These are phyloP conservation scores for Drosophila paucipuncta DNA, from an alignment of 2,888 invertebrate species.

Conservation along the genomic window DNA sequence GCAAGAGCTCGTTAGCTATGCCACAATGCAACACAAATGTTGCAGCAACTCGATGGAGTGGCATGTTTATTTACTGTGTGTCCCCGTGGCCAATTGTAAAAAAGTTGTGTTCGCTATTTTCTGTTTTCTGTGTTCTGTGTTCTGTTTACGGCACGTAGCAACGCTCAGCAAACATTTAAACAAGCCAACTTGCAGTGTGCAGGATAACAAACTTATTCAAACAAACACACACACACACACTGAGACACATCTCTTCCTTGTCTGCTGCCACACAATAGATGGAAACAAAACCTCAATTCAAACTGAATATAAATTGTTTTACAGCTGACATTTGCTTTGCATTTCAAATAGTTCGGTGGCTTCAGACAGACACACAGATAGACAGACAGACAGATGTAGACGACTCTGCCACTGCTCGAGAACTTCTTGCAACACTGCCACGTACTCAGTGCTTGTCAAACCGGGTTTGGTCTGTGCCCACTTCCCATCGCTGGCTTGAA, in stretches of 20 bases:
- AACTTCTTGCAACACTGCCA: slow-evolving; percentile 16
- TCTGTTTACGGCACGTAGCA: slow-evolving; percentile 75
- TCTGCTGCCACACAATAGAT: slow-evolving; percentile 60
- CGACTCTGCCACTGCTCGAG: not conserved
- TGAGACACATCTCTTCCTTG: slow-evolving; percentile 23
- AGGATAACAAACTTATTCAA: slow-evolving; percentile 59
- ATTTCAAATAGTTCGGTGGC: slow-evolving; percentile 70
- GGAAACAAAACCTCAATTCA: slow-evolving; percentile 79
- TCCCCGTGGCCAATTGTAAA: slow-evolving; percentile 60
- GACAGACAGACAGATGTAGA: slow-evolving; percentile 32
- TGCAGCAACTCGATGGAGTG: slow-evolving; percentile 49
- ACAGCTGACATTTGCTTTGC: slow-evolving; percentile 80
- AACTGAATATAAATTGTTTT: slow-evolving; percentile 82
- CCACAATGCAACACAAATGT: slow-evolving; percentile 32
- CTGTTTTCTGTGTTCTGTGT: slow-evolving; percentile 50
- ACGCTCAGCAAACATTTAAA: slow-evolving; percentile 78
- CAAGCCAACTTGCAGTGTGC: slow-evolving; percentile 69
- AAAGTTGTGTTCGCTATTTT: slow-evolving; percentile 44
- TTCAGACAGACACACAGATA: slow-evolving; percentile 24
- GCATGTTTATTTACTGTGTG: slow-evolving; percentile 67
- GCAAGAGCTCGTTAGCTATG: slow-evolving; percentile 51
- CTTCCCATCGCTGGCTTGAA: slow-evolving; percentile 55
- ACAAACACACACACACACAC: slow-evolving; percentile 26
- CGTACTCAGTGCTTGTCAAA: slow-evolving; percentile 31
- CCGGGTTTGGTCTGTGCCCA: not conserved